These are phyloP conservation scores for Leptatherina wallacei DNA, from an alignment of 2,797 vertebrate species.

Conservation along the genomic window DNA sequence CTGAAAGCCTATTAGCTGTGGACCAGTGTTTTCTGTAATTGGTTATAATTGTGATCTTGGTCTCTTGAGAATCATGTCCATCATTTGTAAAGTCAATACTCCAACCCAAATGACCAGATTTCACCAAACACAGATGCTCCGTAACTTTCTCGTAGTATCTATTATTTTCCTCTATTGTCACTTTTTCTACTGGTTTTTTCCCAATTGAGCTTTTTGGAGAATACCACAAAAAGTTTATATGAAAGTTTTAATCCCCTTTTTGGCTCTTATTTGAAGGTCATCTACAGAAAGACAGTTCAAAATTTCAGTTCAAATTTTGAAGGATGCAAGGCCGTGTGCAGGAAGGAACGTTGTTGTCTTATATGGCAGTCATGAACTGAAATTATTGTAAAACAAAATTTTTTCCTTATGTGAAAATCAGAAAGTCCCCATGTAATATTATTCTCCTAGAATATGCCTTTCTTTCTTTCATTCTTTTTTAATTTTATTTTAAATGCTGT, in stretches of 20 bases:
- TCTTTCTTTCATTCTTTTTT: too few relatives aligned
- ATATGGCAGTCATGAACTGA: too few relatives aligned
- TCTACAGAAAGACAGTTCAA: neutral
- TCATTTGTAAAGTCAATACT: neutral
- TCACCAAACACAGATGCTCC: neutral
- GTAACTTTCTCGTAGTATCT: neutral
- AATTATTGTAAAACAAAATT: too few relatives aligned
- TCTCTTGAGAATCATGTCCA: neutral
- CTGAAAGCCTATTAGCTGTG: neutral
- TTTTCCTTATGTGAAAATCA: too few relatives aligned
- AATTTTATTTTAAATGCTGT: too few relatives aligned
- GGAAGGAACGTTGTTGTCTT: neutral
- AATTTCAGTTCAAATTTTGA: neutral
- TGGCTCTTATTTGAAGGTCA: neutral
- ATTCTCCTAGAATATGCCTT: too few relatives aligned
- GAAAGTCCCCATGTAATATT: too few relatives aligned
- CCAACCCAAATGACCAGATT: neutral
- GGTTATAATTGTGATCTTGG: neutral
- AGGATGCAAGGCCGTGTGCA: neutral
- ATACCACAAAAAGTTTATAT: neutral
- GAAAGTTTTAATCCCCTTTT: neutral
- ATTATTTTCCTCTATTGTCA: neutral
- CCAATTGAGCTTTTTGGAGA: neutral
- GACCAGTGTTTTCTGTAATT: neutral
- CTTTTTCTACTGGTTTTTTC: neutral